Base-by-base conservation (phyloP, 2,113 vertebrate genomes). In the Ascaphus truei region DNA sequence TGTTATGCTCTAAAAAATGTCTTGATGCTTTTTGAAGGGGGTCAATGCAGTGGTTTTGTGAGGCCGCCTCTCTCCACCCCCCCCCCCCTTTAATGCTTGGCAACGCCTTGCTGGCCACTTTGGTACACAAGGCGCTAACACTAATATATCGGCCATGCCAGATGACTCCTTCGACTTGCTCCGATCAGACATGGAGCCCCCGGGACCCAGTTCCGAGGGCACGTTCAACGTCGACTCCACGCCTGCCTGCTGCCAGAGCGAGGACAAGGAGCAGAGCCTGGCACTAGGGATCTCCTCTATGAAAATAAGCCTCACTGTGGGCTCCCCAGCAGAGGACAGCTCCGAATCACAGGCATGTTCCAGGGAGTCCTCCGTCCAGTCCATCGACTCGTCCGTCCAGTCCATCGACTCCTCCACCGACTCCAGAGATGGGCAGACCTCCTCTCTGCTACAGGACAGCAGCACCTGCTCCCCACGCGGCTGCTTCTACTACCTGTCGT, bases 401-500 rank as follows among this genome's bases (percentile, higher is more conserved):
- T 67, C 64, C 5, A 11, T 5, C 41, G 18, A 18, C 4, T n/a
- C 5, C 37, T 56, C 36, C 11, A 31, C 63, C 12, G 34, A 31
- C 8, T 15, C 41, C 53, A 59, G 53, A 1, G 65, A 68, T 15
- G 39, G n/a, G 3, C 30, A 12, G 9, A 59, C 39, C 39, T 29
- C 41, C 22, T 47, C 65, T 9, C 29, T 20, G 3, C 6, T 48
- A 15, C 53, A 68, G 7, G 71, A 76, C 50, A 73, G 75, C 71
- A 66, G 61, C 41, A 15, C 55, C 3, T 45, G 45, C 55, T 71
- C 72, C 3, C 61, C 33, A 2, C 62, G 62, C 4, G 72, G 72
- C 72, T 73, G 18, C 45, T 67, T 62, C 48, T 76, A 66, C 29
- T 71, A 71, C 50, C 15, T 66, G 5, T 53, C 68, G 2, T 68